These are phyloP conservation scores for Felis chaus DNA, from an alignment of 2,113 vertebrate species.

Conservation along the genomic window DNA sequence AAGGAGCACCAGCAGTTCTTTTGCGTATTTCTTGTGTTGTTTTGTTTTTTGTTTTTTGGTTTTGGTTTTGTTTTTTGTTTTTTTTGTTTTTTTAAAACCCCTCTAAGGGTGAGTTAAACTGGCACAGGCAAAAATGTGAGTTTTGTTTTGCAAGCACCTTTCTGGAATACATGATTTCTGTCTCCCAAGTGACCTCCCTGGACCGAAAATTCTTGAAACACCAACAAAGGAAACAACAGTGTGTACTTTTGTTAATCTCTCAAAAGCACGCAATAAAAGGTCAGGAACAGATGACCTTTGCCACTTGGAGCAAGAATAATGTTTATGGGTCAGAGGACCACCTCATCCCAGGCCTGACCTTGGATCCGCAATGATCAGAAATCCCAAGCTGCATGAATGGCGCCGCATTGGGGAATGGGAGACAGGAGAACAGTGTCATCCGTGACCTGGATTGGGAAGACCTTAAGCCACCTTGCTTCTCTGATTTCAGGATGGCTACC, in stretches of 20 bases:
- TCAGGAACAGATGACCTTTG: not conserved
- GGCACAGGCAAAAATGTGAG: not conserved
- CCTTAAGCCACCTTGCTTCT: constrained; percentile 33
- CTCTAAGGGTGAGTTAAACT: not conserved
- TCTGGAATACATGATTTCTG: constrained; percentile 18
- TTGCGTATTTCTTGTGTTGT: not conserved
- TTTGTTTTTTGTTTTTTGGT: too few relatives aligned
- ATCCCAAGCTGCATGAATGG: not conserved
- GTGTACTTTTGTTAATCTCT: constrained; percentile 36
- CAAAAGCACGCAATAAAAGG: constrained; percentile 8
- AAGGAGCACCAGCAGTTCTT: not conserved
- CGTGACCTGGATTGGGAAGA: constrained; percentile 9
- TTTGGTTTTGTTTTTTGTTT: too few relatives aligned
- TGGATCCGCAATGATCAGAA: not conserved
- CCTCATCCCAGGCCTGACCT: not conserved
- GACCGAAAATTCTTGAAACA: constrained; percentile 44
- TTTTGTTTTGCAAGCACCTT: constrained; percentile 37
- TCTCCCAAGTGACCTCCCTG: not conserved
- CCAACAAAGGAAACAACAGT: not conserved
- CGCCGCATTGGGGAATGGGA: not conserved
- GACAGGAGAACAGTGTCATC: not conserved
- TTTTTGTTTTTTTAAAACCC: not conserved
- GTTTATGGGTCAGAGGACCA: not conserved
- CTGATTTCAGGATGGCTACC: constrained; percentile 4
- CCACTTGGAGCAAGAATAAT: constrained; percentile 12